Evolutionary conservation across 2,888 invertebrate species (phyloP), one percentile per base, ranked within the genome.

Genomic region (Scaptomyza caliginosa): DNA sequence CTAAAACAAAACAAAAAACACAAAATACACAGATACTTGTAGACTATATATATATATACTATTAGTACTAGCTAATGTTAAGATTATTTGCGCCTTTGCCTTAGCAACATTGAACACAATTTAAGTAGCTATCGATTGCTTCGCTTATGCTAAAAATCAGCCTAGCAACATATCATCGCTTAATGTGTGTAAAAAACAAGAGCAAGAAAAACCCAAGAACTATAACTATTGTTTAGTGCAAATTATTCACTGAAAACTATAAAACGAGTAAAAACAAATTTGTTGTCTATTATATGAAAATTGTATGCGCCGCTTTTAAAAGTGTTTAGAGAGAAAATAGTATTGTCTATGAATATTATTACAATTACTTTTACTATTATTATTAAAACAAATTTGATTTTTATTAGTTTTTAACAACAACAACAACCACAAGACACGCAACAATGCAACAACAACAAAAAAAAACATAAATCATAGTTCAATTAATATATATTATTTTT

Each of bases 281-380:
- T 81, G 81, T 81, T 81, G 81, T 81, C 85, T 81, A 81, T 81
- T 71, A 78, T 81, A 81, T 60, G 57, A 78, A 84, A 56, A 52
- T 80, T 77, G n/a, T 67, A 77, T 65, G 78, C 76, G 65, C 64
- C 62, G 75, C 77, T 82, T 78, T 49, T 72, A 68, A 23, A 64
- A 21, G 60, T 81, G 76, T 73, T 67, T 66, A 58, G 72, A 60
- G 55, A 59, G 64, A 62, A 62, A 51, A 52, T 57, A 55, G 43
- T 59, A 52, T 69, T 66, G 73, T 66, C 73, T 66, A 70, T 58
- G 40, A 60, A 48, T 43, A 60, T 59, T 46, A 71, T 58, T 50
- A 58, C 17, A 11, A 52, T 32, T 34, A 49, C 34, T 24, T 46
- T 46, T 50, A 40, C 30, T 28, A 48, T 46, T 46, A 50, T 50